A percentile compares a stretch with the other conserved stretches of the same genome.
Evolutionary conservation across 2,888 invertebrate genomes (phyloP).

Genomic region (Nemoura dubitans): DNA sequence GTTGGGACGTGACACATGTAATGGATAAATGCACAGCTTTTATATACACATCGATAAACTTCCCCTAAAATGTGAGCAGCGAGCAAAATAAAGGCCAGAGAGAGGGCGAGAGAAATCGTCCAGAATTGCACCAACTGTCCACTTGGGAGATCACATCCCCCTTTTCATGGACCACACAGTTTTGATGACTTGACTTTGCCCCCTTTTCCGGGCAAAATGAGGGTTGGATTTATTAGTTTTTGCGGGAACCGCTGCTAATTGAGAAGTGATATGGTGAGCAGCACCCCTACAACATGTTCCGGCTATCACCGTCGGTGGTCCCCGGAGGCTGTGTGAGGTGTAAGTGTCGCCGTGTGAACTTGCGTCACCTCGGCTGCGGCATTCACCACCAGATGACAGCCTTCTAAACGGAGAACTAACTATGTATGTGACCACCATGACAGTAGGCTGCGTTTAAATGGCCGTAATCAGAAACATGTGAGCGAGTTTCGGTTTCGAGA

Average conservation of each 20-base stretch:
- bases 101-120: neutral
- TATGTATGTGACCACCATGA: constrained; percentile 21
- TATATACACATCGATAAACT: constrained; percentile 33
- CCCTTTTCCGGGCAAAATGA: constrained; percentile 45
- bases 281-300: neutral
- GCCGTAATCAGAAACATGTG: constrained; percentile 46
- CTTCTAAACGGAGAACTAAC: neutral
- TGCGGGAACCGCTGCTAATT: constrained; percentile 47
- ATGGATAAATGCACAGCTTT: constrained; percentile 36
- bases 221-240: constrained; percentile 49
- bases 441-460: constrained; percentile 38
- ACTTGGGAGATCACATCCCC: constrained; percentile 33
- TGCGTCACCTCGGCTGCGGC: constrained; percentile 21
- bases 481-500: neutral
- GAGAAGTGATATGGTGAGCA: constrained; percentile 46
- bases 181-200: constrained; percentile 40
- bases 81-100: too few relatives aligned
- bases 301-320: constrained; percentile 47
- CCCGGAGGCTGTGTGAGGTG: neutral
- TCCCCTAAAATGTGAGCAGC: constrained; percentile 35
- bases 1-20: constrained; percentile 35
- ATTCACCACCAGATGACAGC: constrained; percentile 14
- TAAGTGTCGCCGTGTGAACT: constrained; percentile 43
- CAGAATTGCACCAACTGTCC: constrained; percentile 31
- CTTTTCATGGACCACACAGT: constrained; percentile 32